These are phyloP conservation scores for Drosophila ezoana DNA, from an alignment of 2,888 invertebrate genomes.

Conservation along the genomic window DNA sequence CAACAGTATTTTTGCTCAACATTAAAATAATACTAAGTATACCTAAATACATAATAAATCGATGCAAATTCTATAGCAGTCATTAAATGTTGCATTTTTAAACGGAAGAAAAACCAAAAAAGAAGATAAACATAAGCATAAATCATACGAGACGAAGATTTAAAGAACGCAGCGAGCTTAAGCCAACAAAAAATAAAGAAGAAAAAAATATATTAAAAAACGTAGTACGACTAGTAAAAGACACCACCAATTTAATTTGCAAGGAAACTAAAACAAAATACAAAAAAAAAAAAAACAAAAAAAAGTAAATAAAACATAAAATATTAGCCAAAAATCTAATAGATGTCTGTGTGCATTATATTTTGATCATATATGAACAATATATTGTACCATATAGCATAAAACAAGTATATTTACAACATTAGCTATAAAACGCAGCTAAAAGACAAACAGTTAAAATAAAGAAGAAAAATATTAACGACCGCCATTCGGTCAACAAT, in stretches of 20 bases:
- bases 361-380: conserved; percentile 58
- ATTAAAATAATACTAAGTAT: conserved; percentile 48
- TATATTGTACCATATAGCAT: conserved; percentile 52
- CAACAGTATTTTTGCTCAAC: conserved; percentile 81
- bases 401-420: conserved; percentile 56
- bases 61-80: conserved; percentile 55
- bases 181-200: conserved; percentile 56
- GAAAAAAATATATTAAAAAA: conserved; percentile 30
- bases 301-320: conserved; percentile 23
- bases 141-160: conserved; percentile 36
- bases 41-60: conserved; percentile 35
- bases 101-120: conserved; percentile 29
- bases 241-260: conserved; percentile 82
- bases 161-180: conserved; percentile 76
- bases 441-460: conserved; percentile 44
- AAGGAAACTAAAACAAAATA: conserved; percentile 22
- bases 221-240: conserved; percentile 79
- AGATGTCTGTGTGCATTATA: conserved; percentile 54
- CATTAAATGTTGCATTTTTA: conserved; percentile 76
- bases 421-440: conserved; percentile 49
- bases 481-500: conserved; percentile 36
- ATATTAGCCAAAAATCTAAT: conserved; percentile 64
- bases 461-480: conserved; percentile 13
- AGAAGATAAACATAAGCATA: conserved; percentile 4
- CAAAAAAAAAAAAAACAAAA: conserved; percentile 17